Percentiles rank a stretch among this genome's conserved stretches.
Conservation (phyloP, 2,888 invertebrate species). For the Drosophila kanekoi region DNA sequence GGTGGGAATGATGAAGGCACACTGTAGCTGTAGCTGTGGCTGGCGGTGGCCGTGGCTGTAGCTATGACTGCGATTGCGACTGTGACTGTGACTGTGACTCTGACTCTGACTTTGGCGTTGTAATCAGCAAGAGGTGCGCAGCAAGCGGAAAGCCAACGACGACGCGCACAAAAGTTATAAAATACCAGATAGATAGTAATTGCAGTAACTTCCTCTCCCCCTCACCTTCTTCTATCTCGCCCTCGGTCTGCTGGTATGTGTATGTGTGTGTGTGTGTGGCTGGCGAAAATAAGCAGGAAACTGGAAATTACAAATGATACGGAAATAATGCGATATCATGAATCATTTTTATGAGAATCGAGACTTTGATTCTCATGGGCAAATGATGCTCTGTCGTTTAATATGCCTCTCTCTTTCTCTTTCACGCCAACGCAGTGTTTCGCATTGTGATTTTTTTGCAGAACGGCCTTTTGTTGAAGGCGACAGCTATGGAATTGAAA, state of each 20-base stretch:
- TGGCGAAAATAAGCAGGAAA: constrained; percentile 78
- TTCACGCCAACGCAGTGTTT: not conserved
- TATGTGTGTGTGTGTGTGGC: constrained; percentile 28
- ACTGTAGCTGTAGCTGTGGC: constrained; percentile 28
- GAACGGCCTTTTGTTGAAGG: constrained; percentile 32
- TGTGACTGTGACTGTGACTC: constrained; percentile 26
- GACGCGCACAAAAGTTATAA: constrained; percentile 75
- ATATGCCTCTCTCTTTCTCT: constrained; percentile 5
- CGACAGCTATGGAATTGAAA: constrained; percentile 27
- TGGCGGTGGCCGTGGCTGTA: not conserved
- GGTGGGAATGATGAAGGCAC: constrained; percentile 7
- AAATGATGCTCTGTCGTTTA: constrained; percentile 54
- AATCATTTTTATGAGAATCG: constrained; percentile 79
- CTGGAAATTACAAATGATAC: constrained; percentile 80
- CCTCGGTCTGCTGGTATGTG: not conserved
- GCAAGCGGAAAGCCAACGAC: constrained; percentile 40
- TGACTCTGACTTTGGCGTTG: constrained; percentile 31
- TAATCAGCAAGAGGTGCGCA: constrained; percentile 65
- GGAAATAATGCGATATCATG: constrained; percentile 80
- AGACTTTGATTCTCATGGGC: constrained; percentile 76
- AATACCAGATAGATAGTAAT: constrained; percentile 79
- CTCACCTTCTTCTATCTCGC: not conserved
- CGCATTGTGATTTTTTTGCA: not conserved
- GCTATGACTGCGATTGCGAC: constrained; percentile 8
- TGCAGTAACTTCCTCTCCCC: constrained; percentile 44